Evolutionary conservation across 1,140 invertebrate species (phyloP), one percentile per base, ranked within the genome.

Genomic region (Procambarus clarkii): DNA sequence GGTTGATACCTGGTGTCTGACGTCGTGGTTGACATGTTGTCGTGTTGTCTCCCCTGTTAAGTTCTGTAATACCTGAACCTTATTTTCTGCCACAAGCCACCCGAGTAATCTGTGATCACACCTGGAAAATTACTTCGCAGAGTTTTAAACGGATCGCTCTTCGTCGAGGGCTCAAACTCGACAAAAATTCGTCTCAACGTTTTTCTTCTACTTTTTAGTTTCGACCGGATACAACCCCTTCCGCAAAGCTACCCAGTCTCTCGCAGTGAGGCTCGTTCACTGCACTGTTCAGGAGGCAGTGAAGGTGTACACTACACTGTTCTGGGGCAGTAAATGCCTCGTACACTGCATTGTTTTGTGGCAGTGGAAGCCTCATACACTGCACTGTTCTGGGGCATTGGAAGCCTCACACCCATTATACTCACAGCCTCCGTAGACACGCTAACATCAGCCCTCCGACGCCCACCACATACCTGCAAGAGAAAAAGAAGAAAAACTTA

Each of bases 41-140:
- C 8, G 50, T 54, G 50, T 8, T 54, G 50, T 54, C 8, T 7
- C 1, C 8, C 24, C 11, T 58, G 54, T 46, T 78, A 54, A 54
- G 50, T 11, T 58, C 60, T 76, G 21, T 44, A 80, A 46, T 15
- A 45, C 86, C 54, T 18, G 9, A 54, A 77, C 78, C 54, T 46
- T 81, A 88, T 88, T 88, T 88, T 88, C 86, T 88, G 60, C 76
- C 76, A 80, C 78, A 60, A 88, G 34, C 60, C 86, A 50, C 3
- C 54, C 86, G 86, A 24, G 34, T 80, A 88, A 80, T 88, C 86
- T 71, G 77, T 88, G 86, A 88, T 80, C 77, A 88, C 81, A 80
- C 86, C 77, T 81, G 78, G 86, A 88, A 88, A 88, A 88, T 88
- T 88, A 81, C 78, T 81, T 81, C 78, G 44, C 48, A 44, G 69